These are phyloP conservation scores for Oryzaephilus surinamensis DNA, from an alignment of 1,140 invertebrate species.

Conservation along the genomic window DNA sequence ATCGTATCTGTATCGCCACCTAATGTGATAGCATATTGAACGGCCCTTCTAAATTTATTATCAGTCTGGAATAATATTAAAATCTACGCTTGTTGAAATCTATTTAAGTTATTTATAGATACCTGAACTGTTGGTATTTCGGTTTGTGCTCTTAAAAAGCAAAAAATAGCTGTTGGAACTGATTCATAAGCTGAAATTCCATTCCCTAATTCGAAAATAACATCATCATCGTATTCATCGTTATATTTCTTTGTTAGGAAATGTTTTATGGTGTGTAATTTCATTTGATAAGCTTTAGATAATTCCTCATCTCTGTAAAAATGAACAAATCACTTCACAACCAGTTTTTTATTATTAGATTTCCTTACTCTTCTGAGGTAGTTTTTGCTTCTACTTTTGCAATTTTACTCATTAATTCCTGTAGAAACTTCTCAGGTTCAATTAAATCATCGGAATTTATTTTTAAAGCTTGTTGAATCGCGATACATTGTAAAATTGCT, in stretches of 20 bases:
- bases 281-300: slow-evolving; percentile 39
- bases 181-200: slow-evolving; percentile 54
- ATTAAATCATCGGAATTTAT: slow-evolving; percentile 38
- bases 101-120: slow-evolving; percentile 2
- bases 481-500: slow-evolving; percentile 50
- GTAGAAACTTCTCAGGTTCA: slow-evolving; percentile 41
- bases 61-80: slow-evolving; percentile 17
- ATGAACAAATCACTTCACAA: too few species aligned
- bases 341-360: slow-evolving; percentile 3
- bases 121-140: slow-evolving; percentile 47
- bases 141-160: slow-evolving; percentile 52
- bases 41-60: slow-evolving; percentile 48
- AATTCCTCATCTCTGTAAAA: slow-evolving; percentile 30
- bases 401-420: slow-evolving; percentile 49
- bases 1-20: slow-evolving; percentile 77
- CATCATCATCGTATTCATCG: slow-evolving; percentile 37
- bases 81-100: neutral
- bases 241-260: slow-evolving; percentile 36
- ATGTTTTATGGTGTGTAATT: slow-evolving; percentile 40
- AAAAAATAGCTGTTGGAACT: slow-evolving; percentile 67
- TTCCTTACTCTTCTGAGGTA: slow-evolving; percentile 16
- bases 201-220: slow-evolving; percentile 50
- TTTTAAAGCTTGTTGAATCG: slow-evolving; percentile 44
- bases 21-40: slow-evolving; percentile 58
- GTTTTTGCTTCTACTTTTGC: slow-evolving; percentile 44